A percentile compares a stretch with the other conserved stretches of the same genome.
Conservation (phyloP, 1,140 invertebrate genomes). For the Drosophila setifemur region DNA sequence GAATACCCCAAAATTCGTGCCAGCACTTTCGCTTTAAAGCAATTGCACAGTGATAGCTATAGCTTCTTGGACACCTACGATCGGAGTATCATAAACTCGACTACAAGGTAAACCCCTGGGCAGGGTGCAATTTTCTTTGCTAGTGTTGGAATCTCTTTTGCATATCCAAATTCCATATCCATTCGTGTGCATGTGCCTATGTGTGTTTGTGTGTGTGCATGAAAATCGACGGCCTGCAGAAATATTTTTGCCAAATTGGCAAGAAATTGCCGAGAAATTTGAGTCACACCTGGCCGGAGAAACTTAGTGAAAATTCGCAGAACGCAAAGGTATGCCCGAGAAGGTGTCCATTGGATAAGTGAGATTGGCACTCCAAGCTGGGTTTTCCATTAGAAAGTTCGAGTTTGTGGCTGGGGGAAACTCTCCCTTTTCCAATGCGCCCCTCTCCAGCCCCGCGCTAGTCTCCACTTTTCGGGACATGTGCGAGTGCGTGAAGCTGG, state of each 20-base stretch:
- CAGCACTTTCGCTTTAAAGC: background rate
- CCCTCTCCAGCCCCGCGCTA: background rate
- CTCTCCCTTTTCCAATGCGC: slow-evolving; percentile 11
- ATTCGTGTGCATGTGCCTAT: slow-evolving; percentile 29
- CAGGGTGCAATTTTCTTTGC: background rate
- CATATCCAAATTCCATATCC: slow-evolving; percentile 61
- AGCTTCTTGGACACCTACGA: background rate
- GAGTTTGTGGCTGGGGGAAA: slow-evolving; percentile 24
- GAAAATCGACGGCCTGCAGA: slow-evolving; percentile 50
- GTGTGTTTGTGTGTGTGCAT: slow-evolving; percentile 44
- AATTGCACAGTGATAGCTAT: background rate
- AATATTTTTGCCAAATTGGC: slow-evolving; percentile 74
- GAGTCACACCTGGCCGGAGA: slow-evolving; percentile 35
- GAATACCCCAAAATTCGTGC: background rate
- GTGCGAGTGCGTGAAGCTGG: slow-evolving; percentile 38
- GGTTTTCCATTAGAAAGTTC: slow-evolving; percentile 34
- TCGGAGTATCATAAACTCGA: background rate
- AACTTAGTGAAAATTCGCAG: background rate
- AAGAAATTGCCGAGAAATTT: slow-evolving; percentile 56
- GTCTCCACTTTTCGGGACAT: slow-evolving; percentile 15
- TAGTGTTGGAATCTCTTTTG: slow-evolving; percentile 14
- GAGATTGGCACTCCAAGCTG: background rate
- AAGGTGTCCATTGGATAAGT: background rate
- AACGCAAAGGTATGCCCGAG: background rate
- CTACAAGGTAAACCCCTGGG: background rate